These are phyloP conservation scores for Etia nguti DNA, from an alignment of 2,113 vertebrate species.

Conservation along the genomic window DNA sequence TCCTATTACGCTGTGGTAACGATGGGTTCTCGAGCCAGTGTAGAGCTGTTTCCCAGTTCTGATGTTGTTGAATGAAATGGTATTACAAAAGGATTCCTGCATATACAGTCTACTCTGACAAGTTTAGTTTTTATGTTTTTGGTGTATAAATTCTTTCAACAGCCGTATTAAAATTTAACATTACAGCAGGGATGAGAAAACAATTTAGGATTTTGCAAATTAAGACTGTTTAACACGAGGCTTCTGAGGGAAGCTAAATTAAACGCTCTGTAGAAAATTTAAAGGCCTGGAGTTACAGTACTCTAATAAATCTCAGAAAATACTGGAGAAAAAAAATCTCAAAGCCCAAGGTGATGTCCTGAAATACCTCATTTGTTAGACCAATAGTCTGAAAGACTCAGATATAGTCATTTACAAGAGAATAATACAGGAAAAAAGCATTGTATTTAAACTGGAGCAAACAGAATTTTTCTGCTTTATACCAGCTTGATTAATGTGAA, in stretches of 20 bases:
- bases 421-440: neutral
- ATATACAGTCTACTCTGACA: neutral
- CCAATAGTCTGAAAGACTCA: neutral
- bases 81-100: neutral
- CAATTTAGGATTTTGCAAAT: neutral
- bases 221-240: neutral
- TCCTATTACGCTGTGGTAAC: neutral
- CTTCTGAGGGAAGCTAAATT: neutral
- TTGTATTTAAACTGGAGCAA: neutral
- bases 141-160: neutral
- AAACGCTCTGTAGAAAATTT: neutral
- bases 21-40: neutral
- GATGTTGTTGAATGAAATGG: neutral
- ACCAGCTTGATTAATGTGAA: neutral
- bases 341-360: neutral
- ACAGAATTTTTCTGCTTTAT: neutral
- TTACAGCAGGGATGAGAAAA: neutral
- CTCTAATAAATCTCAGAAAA: neutral
- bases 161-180: neutral
- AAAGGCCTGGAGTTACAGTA: neutral
- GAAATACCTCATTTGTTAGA: neutral
- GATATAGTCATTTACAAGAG: neutral
- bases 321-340: neutral
- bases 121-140: neutral
- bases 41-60: neutral